Percentiles rank a stretch among this genome's conserved stretches.
phyloP scores from a whole-genome alignment of 2,888 invertebrate species.

The Napeogenes inachia region DNA sequence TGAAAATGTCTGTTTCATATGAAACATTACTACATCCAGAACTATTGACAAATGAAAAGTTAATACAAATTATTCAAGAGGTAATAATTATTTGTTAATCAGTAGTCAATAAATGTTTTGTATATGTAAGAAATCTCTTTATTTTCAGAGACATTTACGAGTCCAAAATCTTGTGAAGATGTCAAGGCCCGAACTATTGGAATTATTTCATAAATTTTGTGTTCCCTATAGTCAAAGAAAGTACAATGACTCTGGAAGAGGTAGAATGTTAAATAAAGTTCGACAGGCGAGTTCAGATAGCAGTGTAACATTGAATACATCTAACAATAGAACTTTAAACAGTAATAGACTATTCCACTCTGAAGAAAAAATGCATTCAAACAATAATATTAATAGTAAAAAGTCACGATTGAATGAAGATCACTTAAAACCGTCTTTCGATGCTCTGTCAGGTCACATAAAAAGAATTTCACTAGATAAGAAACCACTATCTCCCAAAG shows the following conservation, averaged over 20 bases:
- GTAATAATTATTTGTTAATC: constrained; percentile 36
- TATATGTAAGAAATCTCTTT: constrained; percentile 15
- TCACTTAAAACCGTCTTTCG: constrained; percentile 58
- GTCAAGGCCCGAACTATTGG: constrained; percentile 57
- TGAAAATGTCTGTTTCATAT: constrained; percentile 53
- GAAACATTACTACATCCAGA: constrained; percentile 71
- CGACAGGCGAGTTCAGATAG: constrained; percentile 50
- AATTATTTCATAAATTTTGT: constrained; percentile 65
- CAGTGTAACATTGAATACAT: constrained; percentile 36
- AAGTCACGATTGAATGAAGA: constrained; percentile 37
- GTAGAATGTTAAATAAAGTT: constrained; percentile 57
- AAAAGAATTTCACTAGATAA: constrained; percentile 63
- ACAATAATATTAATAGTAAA: constrained; percentile 35
- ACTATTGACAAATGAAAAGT: constrained; percentile 60
- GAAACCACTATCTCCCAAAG: constrained; percentile 29
- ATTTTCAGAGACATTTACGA: constrained; percentile 59
- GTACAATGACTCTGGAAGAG: constrained; percentile 62
- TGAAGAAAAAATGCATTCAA: background rate
- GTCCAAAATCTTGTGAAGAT: constrained; percentile 50
- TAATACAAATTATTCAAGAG: constrained; percentile 60
- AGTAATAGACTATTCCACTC: background rate
- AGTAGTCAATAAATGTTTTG: constrained; percentile 1
- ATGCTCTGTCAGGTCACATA: constrained; percentile 55
- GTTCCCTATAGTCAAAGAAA: constrained; percentile 68
- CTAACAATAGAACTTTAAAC: constrained; percentile 16